Conservation (phyloP, 1,140 invertebrate species). For the Bombyx mandarina region DNA sequence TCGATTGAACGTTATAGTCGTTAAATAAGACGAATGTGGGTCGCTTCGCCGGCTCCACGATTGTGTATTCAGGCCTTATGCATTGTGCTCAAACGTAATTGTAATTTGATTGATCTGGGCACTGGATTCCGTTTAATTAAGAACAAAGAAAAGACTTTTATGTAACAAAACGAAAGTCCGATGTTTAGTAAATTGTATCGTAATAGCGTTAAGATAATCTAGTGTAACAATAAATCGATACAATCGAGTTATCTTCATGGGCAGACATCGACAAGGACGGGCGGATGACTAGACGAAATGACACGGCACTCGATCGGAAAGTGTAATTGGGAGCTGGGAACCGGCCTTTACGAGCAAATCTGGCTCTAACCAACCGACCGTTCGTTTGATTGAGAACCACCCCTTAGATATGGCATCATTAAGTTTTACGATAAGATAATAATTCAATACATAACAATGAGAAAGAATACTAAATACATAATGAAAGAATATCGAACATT, state of each 20-base stretch:
- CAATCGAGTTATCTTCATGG: background rate
- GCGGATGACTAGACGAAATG: constrained; percentile 22
- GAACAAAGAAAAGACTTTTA: too few relatives aligned
- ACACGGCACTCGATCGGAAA: constrained; percentile 25
- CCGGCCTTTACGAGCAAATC: constrained; percentile 29
- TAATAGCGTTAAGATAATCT: background rate
- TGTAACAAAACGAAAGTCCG: too few relatives aligned
- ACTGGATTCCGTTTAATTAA: background rate
- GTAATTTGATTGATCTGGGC: background rate
- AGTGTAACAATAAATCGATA: background rate
- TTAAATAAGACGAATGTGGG: constrained; percentile 17
- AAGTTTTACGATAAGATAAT: constrained; percentile 6
- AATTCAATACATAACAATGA: background rate
- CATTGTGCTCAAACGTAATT: background rate
- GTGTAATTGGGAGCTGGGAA: constrained; percentile 28
- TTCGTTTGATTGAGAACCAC: constrained; percentile 1
- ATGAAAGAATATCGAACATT: too few relatives aligned
- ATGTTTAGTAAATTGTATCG: background rate
- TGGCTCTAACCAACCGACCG: constrained; percentile 12
- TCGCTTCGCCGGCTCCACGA: constrained; percentile 10
- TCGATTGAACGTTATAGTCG: constrained; percentile 22
- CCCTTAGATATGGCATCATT: constrained; percentile 5
- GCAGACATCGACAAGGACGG: constrained; percentile 11
- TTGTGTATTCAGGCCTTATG: constrained; percentile 7
- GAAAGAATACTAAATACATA: too few relatives aligned